Conservation (phyloP, 2,797 vertebrate species). For the Tapera naevia region DNA sequence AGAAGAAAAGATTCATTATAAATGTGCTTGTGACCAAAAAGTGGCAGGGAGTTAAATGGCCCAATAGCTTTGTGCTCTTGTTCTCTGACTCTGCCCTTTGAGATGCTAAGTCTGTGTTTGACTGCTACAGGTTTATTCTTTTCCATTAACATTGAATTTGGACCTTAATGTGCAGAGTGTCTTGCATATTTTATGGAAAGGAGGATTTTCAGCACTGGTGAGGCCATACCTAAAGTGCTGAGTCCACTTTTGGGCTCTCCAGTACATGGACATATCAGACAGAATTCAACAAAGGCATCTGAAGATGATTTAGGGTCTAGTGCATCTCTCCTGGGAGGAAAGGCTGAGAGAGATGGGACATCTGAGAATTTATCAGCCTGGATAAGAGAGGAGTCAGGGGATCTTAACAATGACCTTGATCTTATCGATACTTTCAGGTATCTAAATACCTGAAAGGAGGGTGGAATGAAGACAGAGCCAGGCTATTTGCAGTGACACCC, state of each 20-base stretch:
- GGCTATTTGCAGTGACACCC: neutral
- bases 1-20: neutral
- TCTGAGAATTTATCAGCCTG: too few species aligned
- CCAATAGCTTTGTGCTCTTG: neutral
- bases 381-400: neutral
- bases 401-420: neutral
- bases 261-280: neutral
- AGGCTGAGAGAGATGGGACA: neutral
- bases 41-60: neutral
- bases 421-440: neutral
- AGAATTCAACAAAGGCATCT: neutral
- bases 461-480: neutral
- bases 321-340: neutral
- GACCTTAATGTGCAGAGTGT: neutral
- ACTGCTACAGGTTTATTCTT: neutral
- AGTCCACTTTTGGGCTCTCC: neutral
- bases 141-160: neutral
- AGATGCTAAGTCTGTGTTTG: neutral
- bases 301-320: neutral
- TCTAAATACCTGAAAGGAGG: neutral
- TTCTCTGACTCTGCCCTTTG: neutral
- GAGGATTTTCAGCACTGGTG: neutral
- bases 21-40: neutral
- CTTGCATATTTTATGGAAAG: neutral
- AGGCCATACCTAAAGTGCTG: neutral